phyloP scores from a whole-genome alignment of 2,797 vertebrate species.

The Onychomys arenicola region DNA sequence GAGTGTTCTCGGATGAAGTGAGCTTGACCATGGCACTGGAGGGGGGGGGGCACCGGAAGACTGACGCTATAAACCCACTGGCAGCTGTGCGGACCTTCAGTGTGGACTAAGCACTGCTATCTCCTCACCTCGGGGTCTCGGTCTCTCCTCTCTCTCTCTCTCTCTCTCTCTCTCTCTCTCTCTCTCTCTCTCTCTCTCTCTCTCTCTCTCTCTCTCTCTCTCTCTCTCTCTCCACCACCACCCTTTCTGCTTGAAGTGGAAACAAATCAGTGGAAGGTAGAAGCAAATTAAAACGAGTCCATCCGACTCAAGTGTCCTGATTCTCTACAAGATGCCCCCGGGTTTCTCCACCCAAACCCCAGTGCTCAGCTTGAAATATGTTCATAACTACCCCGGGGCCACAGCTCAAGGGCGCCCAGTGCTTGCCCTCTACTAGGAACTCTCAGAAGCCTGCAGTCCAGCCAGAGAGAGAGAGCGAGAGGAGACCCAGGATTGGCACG shows the following conservation, averaged over 20 bases:
- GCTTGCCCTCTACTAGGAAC: background rate
- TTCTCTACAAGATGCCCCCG: background rate
- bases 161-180: background rate
- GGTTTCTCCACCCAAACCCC: background rate
- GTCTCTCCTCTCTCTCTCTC: background rate
- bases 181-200: background rate
- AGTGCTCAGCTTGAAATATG: slow-evolving; percentile 5
- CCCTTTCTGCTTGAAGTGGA: background rate
- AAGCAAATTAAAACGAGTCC: background rate
- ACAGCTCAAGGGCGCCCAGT: background rate
- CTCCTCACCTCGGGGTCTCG: background rate
- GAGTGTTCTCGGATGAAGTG: background rate
- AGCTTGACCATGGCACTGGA: background rate
- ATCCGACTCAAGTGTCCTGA: background rate
- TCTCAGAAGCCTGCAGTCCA: background rate
- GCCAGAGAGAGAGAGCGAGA: background rate
- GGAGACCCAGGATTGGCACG: slow-evolving; percentile 66
- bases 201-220: background rate
- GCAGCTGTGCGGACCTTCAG: background rate
- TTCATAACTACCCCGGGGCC: background rate
- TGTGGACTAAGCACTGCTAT: background rate
- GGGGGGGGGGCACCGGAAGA: background rate
- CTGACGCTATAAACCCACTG: background rate
- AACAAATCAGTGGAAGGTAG: slow-evolving; percentile 32
- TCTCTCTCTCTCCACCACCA: background rate